Evolutionary conservation across 2,888 invertebrate genomes (phyloP).

Genomic region (Eremobia ochroleuca): DNA sequence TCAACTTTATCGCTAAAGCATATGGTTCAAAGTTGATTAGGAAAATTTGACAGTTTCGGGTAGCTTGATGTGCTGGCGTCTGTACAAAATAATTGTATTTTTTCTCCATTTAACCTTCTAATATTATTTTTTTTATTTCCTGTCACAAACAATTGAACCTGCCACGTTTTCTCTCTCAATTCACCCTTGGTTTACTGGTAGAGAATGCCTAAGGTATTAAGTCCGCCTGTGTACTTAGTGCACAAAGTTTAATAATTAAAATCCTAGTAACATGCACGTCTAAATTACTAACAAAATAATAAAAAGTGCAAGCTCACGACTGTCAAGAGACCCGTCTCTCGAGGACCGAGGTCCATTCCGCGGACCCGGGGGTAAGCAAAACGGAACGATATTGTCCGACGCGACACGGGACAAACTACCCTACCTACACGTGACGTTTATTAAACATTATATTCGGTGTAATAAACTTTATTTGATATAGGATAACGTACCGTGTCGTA

Average conservation of each 20-base stretch:
- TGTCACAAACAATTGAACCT: no score
- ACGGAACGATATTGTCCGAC: conserved; percentile 37
- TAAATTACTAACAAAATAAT: conserved; percentile 9
- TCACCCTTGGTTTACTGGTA: no score
- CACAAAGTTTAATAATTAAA: neutral
- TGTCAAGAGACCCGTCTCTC: neutral
- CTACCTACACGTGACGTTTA: conserved; percentile 19
- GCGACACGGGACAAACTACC: conserved; percentile 36
- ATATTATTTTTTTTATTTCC: neutral
- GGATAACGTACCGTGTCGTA: neutral
- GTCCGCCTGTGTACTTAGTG: neutral
- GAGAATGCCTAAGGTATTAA: no score
- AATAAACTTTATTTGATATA: conserved; percentile 38
- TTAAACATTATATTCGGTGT: conserved; percentile 31
- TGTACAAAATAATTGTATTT: no score
- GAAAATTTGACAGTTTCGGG: no score
- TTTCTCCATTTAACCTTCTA: neutral
- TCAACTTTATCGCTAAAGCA: no score
- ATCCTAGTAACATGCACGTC: neutral
- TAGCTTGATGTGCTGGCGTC: no score
- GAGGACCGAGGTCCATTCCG: neutral
- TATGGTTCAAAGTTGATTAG: no score
- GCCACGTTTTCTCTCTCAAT: neutral
- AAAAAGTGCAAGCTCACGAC: conserved; percentile 42
- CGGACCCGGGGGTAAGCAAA: conserved; percentile 19